Percentiles rank a stretch among this genome's conserved stretches.
Conservation (phyloP, 2,888 invertebrate genomes). For the Heliconius sara region DNA sequence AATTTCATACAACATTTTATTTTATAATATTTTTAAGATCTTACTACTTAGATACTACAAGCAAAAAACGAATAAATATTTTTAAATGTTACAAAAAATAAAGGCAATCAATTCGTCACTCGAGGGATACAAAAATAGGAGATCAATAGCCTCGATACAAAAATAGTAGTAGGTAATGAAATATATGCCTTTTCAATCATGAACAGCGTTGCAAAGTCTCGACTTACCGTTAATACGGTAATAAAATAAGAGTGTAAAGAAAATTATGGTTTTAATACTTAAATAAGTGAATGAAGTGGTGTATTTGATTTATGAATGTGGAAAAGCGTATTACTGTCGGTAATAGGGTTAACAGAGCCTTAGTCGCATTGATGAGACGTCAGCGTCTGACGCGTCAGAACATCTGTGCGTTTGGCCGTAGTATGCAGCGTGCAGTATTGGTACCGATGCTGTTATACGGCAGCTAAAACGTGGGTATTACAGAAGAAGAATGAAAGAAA, state of each 20-base stretch:
- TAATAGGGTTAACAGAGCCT: too few relatives aligned
- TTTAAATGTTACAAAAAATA: too few relatives aligned
- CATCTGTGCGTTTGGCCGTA: too few relatives aligned
- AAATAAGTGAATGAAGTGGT: too few relatives aligned
- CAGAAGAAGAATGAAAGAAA: too few relatives aligned
- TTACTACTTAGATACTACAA: neutral
- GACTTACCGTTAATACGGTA: neutral
- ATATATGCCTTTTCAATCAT: neutral
- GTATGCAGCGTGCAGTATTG: too few relatives aligned
- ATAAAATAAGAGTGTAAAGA: neutral
- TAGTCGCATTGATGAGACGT: too few relatives aligned
- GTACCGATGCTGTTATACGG: too few relatives aligned
- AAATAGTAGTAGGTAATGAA: neutral
- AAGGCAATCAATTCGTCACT: neutral
- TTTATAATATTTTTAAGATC: neutral
- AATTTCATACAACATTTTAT: neutral
- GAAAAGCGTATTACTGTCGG: too few relatives aligned
- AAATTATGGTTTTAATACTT: neutral
- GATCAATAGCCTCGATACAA: neutral
- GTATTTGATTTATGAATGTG: too few relatives aligned
- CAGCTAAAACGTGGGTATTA: too few relatives aligned
- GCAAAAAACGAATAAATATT: neutral
- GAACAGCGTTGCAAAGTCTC: neutral
- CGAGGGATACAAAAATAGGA: neutral
- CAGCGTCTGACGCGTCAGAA: too few relatives aligned